These are phyloP conservation scores for Platalea minor DNA, from an alignment of 2,797 vertebrate species.

Conservation along the genomic window DNA sequence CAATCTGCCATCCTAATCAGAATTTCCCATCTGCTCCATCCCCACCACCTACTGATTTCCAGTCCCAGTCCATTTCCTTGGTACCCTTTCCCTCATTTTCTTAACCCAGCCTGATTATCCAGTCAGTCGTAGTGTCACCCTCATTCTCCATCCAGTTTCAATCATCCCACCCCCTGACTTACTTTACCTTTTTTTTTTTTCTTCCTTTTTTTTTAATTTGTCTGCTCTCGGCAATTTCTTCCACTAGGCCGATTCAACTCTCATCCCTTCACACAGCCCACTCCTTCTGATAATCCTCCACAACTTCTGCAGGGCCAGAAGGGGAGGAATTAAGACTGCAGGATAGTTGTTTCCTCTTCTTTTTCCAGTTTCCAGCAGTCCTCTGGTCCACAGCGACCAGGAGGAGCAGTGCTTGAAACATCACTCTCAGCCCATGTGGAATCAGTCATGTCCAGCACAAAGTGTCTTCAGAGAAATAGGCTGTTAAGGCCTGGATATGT, in stretches of 20 bases:
- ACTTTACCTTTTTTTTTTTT: background rate
- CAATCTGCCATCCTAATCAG: background rate
- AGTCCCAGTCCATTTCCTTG: background rate
- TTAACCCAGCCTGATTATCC: background rate
- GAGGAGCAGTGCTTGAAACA: background rate
- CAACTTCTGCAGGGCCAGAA: background rate
- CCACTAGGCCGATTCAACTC: background rate
- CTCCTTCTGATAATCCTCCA: background rate
- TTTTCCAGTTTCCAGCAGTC: background rate
- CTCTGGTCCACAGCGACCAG: background rate
- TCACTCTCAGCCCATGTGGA: background rate
- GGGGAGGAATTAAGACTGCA: background rate
- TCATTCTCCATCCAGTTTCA: background rate
- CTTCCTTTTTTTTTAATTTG: background rate
- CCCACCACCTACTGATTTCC: background rate
- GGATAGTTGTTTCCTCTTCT: background rate
- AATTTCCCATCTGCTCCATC: background rate
- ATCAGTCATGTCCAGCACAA: background rate
- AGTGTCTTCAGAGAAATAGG: background rate
- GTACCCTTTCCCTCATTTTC: background rate
- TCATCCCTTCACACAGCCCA: background rate
- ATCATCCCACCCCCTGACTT: background rate
- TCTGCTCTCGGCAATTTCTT: background rate
- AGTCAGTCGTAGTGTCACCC: background rate
- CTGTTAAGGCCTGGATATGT: background rate